These are phyloP conservation scores for Azemiops feae DNA, from an alignment of 2,113 vertebrate genomes.

Conservation along the genomic window DNA sequence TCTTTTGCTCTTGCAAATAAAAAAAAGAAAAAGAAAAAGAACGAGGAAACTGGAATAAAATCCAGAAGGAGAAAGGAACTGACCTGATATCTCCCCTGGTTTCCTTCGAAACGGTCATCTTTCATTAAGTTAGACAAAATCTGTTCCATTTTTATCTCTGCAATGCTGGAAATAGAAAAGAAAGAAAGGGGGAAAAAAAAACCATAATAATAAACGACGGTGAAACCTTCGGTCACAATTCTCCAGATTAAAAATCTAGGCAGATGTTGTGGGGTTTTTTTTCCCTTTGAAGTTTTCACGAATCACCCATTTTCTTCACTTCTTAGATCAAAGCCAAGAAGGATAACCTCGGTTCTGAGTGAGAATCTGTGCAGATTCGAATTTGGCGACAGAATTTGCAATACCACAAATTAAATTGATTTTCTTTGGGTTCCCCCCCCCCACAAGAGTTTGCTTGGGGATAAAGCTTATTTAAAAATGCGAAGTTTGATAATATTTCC, in stretches of 20 bases:
- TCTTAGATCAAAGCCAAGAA: too few relatives aligned
- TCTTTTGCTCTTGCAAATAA: background rate
- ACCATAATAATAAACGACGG: constrained; percentile 7
- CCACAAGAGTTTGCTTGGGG: too few relatives aligned
- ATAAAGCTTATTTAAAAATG: too few relatives aligned
- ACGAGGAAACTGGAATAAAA: background rate
- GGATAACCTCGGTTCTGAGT: too few relatives aligned
- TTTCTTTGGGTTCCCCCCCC: too few relatives aligned
- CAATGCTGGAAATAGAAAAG: constrained; percentile 71
- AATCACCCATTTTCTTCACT: background rate
- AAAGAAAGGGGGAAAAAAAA: too few relatives aligned
- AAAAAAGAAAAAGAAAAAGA: background rate
- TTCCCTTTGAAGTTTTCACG: background rate
- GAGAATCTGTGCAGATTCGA: too few relatives aligned
- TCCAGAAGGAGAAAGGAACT: constrained; percentile 20
- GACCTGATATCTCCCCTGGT: constrained; percentile 77
- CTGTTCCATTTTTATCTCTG: constrained; percentile 86
- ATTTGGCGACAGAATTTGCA: too few relatives aligned
- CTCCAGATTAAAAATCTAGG: background rate
- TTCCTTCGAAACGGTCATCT: constrained; percentile 78
- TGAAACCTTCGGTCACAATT: background rate
- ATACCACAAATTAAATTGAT: too few relatives aligned
- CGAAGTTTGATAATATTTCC: too few relatives aligned
- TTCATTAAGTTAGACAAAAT: constrained; percentile 79
- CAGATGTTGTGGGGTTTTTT: background rate